Conservation (phyloP, 2,888 invertebrate species). For the Malacosoma neustria region DNA sequence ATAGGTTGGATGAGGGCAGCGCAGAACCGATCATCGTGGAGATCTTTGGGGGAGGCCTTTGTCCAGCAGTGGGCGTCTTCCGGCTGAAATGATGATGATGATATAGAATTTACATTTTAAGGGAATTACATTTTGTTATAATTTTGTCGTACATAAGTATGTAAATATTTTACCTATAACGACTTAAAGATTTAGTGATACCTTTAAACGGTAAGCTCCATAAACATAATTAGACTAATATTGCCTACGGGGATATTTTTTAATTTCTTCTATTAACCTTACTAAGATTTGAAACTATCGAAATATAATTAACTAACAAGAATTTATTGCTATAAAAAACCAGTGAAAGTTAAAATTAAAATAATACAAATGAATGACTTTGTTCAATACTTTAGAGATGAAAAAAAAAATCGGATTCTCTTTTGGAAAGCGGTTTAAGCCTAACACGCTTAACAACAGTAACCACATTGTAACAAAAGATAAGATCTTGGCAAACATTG, state of each 20-base stretch:
- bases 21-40: too few relatives aligned
- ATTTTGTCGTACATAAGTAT: too few relatives aligned
- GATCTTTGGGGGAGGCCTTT: too few relatives aligned
- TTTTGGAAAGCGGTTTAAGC: conserved; percentile 23
- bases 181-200: too few relatives aligned
- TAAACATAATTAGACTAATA: neutral
- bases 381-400: conserved; percentile 25
- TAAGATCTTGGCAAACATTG: conserved; percentile 6
- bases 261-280: neutral
- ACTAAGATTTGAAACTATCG: neutral
- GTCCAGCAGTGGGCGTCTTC: too few relatives aligned
- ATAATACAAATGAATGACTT: conserved; percentile 42
- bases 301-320: conserved; percentile 1
- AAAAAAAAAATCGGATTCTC: conserved; percentile 30
- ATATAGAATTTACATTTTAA: too few relatives aligned
- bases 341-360: conserved; percentile 48
- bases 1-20: too few relatives aligned
- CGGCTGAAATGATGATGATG: too few relatives aligned
- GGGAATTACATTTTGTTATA: too few relatives aligned
- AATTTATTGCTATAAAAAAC: conserved; percentile 21
- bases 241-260: neutral
- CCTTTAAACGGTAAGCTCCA: neutral
- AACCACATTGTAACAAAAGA: conserved; percentile 20
- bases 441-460: conserved; percentile 41
- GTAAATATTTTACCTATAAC: too few relatives aligned